Evolutionary conservation across 2,888 invertebrate species (phyloP).

Genomic region (Spodoptera littoralis): DNA sequence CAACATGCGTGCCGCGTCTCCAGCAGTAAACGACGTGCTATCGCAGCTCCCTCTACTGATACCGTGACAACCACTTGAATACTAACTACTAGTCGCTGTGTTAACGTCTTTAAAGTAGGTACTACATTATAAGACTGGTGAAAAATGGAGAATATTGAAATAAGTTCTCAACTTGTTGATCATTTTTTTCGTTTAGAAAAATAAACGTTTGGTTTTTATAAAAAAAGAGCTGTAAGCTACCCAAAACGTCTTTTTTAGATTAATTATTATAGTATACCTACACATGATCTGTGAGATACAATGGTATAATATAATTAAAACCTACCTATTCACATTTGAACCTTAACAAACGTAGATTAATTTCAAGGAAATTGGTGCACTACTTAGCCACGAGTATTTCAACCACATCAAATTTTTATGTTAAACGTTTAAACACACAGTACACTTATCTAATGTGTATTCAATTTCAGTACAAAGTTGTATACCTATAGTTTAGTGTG

Average conservation of each 20-base stretch:
- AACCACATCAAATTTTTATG: background rate
- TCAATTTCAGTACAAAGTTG: constrained; percentile 11
- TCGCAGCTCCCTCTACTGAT: constrained; percentile 48
- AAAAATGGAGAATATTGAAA: too few species aligned
- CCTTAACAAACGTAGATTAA: too few species aligned
- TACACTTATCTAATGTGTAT: constrained; percentile 6
- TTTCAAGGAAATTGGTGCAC: too few species aligned
- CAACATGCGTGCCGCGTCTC: constrained; percentile 45
- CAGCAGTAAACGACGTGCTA: constrained; percentile 39
- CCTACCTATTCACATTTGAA: too few species aligned
- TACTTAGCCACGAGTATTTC: background rate
- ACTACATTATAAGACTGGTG: background rate
- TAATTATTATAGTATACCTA: too few species aligned
- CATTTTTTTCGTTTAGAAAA: too few species aligned
- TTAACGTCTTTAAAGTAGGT: constrained; percentile 11
- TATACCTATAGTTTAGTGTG: constrained; percentile 6
- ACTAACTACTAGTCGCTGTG: constrained; percentile 27
- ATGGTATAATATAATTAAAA: too few species aligned
- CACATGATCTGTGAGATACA: too few species aligned
- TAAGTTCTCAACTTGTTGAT: too few species aligned
- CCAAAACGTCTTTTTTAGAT: too few species aligned
- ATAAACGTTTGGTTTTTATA: too few species aligned
- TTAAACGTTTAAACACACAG: background rate
- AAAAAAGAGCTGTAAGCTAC: too few species aligned
- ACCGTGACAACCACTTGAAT: constrained; percentile 47